phyloP scores from a whole-genome alignment of 2,888 invertebrate genomes.

The Hyppa rectilinea region DNA sequence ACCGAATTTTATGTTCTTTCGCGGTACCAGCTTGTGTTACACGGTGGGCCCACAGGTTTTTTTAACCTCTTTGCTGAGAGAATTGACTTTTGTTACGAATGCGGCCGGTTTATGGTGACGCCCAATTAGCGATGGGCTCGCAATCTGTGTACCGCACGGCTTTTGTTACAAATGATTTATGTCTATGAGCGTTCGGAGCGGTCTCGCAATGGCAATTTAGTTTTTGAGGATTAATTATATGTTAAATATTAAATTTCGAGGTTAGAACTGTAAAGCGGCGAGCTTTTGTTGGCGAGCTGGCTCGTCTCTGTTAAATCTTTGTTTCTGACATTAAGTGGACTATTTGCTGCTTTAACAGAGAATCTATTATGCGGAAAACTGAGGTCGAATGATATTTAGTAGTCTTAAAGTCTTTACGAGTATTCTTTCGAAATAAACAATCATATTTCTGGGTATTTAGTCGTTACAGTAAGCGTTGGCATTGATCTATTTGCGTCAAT shows the following conservation, averaged over 20 bases:
- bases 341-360: slow-evolving; percentile 55
- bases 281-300: slow-evolving; percentile 49
- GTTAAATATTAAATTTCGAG: slow-evolving; percentile 71
- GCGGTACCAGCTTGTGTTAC: slow-evolving; percentile 85
- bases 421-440: slow-evolving; percentile 50
- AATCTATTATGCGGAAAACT: slow-evolving; percentile 39
- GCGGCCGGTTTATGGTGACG: slow-evolving; percentile 76
- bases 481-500: slow-evolving; percentile 63
- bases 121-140: slow-evolving; percentile 80
- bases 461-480: slow-evolving; percentile 36
- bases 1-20: slow-evolving; percentile 86
- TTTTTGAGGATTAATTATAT: slow-evolving; percentile 71
- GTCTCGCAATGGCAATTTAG: slow-evolving; percentile 70
- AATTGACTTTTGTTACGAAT: slow-evolving; percentile 75
- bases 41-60: slow-evolving; percentile 74
- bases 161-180: slow-evolving; percentile 88
- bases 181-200: slow-evolving; percentile 70
- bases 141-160: slow-evolving; percentile 74
- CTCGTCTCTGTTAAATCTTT: slow-evolving; percentile 57
- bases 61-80: slow-evolving; percentile 76
- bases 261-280: slow-evolving; percentile 65
- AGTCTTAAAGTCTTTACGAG: slow-evolving; percentile 52
- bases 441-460: slow-evolving; percentile 56
- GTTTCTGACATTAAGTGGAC: slow-evolving; percentile 58
- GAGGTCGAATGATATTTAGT: slow-evolving; percentile 29